Base-by-base conservation (phyloP, 2,888 invertebrate genomes). In the Acheta domesticus region DNA sequence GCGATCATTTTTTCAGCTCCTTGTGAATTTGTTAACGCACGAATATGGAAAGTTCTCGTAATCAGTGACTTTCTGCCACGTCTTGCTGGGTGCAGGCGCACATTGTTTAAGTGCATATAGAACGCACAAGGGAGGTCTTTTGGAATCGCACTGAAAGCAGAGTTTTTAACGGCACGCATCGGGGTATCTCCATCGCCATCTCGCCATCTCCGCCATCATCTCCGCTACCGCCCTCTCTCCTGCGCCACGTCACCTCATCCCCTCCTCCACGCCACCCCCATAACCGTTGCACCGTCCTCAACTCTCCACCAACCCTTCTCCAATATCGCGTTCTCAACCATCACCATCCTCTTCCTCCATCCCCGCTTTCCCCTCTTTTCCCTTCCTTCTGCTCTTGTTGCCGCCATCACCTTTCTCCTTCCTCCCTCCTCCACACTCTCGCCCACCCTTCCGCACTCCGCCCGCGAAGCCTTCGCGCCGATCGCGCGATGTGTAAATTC, bases 401-500 rank as follows among this genome's bases (percentile, higher is more conserved):
- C 62, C n/a, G 3, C 12, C 62, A 3, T 4, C 62, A 19, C 8
- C 62, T n/a, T 62, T 3, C 1, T 8, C n/a, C 62, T 1, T 2
- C 2, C 62, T 1, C 8, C 62, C 14, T 62, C n/a, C 62, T 12
- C 8, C 62, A 3, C 14, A 1, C 5, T 3, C 62, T 62, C 11
- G 12, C 12, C 62, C 62, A 1, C 62, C n/a, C 62, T 11, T 12
- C 62, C n/a, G 4, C 50, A 19, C 49, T n/a, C 4, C 77, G 23
- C 73, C 36, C 19, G 23, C 16, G 23, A 14, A 48, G 62, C n/a
- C 78, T 19, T 48, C 73, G 20, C 48, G 48, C 48, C 49, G 19
- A 49, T 23, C 74, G 74, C 50, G 75, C 76, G 79, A 76, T 79
- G 79, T 79, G 79, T 76, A 79, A 80, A 80, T 78, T 80, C 80